These are phyloP conservation scores for Nyctalus aviator DNA, from an alignment of 2,797 vertebrate species.

Conservation along the genomic window DNA sequence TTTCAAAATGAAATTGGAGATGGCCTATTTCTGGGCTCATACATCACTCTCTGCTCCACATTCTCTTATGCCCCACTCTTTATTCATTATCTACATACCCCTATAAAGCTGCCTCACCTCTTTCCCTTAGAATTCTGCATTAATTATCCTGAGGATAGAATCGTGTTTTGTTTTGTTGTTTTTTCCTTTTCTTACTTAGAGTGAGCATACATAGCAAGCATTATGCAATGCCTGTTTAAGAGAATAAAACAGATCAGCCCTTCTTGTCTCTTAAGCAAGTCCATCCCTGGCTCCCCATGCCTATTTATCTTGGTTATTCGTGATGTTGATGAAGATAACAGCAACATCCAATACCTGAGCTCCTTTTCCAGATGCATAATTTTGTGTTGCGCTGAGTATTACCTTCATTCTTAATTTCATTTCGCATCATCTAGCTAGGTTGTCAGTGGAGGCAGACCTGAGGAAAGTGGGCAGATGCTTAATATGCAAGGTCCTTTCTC, in stretches of 20 bases:
- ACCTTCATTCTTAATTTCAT: not conserved
- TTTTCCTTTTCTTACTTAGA: not conserved
- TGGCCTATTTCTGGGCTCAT: not conserved
- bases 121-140: not conserved
- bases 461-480: not conserved
- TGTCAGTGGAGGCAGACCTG: not conserved
- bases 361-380: not conserved
- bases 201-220: not conserved
- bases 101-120: not conserved
- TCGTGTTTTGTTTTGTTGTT: not conserved
- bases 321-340: not conserved
- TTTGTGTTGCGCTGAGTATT: not conserved
- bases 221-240: not conserved
- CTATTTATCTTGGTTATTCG: not conserved
- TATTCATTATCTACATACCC: not conserved
- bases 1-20: not conserved
- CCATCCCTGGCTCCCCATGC: not conserved
- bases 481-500: not conserved
- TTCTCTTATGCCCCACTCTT: not conserved
- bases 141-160: not conserved
- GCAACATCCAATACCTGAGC: not conserved
- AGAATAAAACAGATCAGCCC: not conserved
- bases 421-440: not conserved
- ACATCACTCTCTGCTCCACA: fast-evolving
- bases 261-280: not conserved